Evolutionary conservation across 2,888 invertebrate species (phyloP), one percentile per base, ranked within the genome.

Genomic region (Apamea monoglypha): DNA sequence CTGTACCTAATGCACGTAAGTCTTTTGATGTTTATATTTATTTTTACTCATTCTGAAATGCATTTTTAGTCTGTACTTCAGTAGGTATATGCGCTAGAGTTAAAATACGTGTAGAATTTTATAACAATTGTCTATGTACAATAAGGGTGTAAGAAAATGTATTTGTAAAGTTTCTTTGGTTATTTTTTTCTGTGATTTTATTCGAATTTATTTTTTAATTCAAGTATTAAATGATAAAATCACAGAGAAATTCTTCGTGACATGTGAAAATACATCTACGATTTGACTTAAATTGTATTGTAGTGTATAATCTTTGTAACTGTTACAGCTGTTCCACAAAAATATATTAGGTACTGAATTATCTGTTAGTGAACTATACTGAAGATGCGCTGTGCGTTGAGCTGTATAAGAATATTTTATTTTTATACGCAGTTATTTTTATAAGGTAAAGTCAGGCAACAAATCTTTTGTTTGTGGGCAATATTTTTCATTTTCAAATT

Each of bases 41-140:
- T 83, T 87, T 75, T 80, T 63, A 74, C 68, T 74, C 70, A 84
- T 82, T 79, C 88, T 86, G 68, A 81, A 89, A 79, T 82, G 89
- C 89, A 88, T 88, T 88, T 88, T 81, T 86, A 86, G 80, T 88
- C 36, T 72, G 70, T 84, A 88, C 70, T 81, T 77, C 66, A 73
- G 63, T 89, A 82, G 61, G n/a, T 75, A 47, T 87, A 81, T 76
- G 79, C 78, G 82, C 79, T 88, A 89, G 82, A 16, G 32, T 12
- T 86, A 74, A 73, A 40, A 47, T 80, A 83, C 44, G 69, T 78
- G 32, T 84, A 82, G 66, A 64, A 53, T 73, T 77, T 80, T 70
- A 69, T 71, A 78, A 53, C 7, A 73, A 66, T 68, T 59, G 29
- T 78, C 16, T 84, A 21, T 89, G 78, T 87, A 89, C 66, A 84